Evolutionary conservation across 2,888 invertebrate genomes (phyloP).

Genomic region (Drosophila acutilabella): DNA sequence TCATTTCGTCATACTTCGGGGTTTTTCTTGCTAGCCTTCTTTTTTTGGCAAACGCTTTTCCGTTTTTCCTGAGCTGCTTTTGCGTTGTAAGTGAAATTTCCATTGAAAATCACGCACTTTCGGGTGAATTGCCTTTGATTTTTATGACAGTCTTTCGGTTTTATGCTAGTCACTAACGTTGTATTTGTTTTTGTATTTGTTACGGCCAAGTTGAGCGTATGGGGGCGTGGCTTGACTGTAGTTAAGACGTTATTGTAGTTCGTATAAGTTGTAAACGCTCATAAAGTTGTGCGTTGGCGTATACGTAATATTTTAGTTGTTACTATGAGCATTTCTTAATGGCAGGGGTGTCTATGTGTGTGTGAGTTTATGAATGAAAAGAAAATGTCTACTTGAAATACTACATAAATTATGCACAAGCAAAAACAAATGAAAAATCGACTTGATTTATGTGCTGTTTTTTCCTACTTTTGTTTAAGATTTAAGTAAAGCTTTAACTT

Average conservation of each 20-base stretch:
- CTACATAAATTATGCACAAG: constrained; percentile 11
- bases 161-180: constrained; percentile 17
- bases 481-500: not conserved
- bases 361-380: constrained; percentile 5
- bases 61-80: constrained; percentile 7
- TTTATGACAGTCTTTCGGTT: constrained; percentile 37
- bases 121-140: constrained; percentile 52
- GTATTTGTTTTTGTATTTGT: constrained; percentile 23
- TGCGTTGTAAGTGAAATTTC: constrained; percentile 32
- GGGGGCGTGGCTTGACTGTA: constrained; percentile 14
- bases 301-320: constrained; percentile 36
- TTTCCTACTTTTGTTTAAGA: not conserved
- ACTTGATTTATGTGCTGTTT: constrained; percentile 9
- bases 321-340: constrained; percentile 1
- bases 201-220: constrained; percentile 1
- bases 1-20: constrained; percentile 15
- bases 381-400: not conserved
- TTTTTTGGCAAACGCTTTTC: constrained; percentile 4
- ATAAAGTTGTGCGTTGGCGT: constrained; percentile 32
- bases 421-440: not conserved
- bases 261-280: constrained; percentile 19
- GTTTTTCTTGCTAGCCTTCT: constrained; percentile 4
- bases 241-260: constrained; percentile 50
- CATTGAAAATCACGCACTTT: constrained; percentile 63
- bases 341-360: constrained; percentile 6